Conservation (phyloP, 2,797 vertebrate genomes). For the Notolepis coatsorum region DNA sequence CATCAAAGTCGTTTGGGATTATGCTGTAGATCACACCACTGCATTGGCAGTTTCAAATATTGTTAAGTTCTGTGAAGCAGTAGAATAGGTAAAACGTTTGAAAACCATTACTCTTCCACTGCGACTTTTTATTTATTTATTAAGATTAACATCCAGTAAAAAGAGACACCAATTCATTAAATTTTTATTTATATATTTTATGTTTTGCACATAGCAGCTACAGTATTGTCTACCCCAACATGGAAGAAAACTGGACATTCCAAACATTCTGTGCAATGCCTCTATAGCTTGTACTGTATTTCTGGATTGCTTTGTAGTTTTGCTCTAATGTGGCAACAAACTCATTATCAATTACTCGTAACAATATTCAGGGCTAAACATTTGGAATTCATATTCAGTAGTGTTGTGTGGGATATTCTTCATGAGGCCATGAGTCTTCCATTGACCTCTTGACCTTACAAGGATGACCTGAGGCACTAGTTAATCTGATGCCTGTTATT, state of each 20-base stretch:
- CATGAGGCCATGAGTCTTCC: slow-evolving; percentile 13
- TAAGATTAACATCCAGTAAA: no score
- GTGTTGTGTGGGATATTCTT: slow-evolving; percentile 8
- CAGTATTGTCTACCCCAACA: no score
- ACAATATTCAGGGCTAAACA: slow-evolving; percentile 7
- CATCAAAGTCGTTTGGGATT: slow-evolving; percentile 18
- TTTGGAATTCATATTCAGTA: slow-evolving; percentile 29
- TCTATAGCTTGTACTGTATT: no score
- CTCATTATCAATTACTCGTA: no score
- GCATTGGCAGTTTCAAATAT: slow-evolving; percentile 3
- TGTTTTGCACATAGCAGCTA: no score
- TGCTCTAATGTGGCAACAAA: no score
- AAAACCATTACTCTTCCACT: not conserved
- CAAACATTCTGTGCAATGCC: no score
- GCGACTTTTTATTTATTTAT: no score
- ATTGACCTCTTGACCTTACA: slow-evolving; percentile 44
- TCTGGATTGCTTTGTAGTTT: no score
- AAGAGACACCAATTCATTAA: no score
- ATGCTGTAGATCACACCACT: slow-evolving; percentile 22
- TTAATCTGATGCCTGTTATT: slow-evolving; percentile 37
- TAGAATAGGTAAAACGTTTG: slow-evolving; percentile 15
- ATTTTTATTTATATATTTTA: no score
- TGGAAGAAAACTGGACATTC: no score
- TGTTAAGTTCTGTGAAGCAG: not conserved
- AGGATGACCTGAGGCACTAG: slow-evolving; percentile 26